Percentiles rank a stretch among this genome's conserved stretches.
These are phyloP conservation scores for Notothenia coriiceps DNA, from an alignment of 2,113 vertebrate species.

Conservation along the genomic window DNA sequence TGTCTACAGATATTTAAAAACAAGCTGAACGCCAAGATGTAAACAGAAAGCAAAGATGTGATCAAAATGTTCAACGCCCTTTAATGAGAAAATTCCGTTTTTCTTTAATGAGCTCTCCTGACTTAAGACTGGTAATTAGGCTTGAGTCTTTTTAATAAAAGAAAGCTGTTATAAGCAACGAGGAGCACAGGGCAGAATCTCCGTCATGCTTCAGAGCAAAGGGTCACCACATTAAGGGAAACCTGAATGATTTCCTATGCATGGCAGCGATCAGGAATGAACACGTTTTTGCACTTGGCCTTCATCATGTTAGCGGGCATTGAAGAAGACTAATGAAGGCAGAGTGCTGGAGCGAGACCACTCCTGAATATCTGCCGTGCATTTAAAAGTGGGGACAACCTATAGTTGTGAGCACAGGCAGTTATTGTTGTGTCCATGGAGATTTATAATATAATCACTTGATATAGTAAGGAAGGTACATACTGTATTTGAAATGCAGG, in stretches of 20 bases:
- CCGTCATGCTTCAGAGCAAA: conserved; percentile 6
- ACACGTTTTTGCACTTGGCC: conserved; percentile 45
- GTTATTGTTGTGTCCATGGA: conserved; percentile 6
- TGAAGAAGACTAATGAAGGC: conserved; percentile 43
- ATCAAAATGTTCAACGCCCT: conserved; percentile 36
- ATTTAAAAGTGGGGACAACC: not conserved
- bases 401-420: not conserved
- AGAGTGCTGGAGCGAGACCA: conserved; percentile 5
- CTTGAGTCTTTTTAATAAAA: not conserved
- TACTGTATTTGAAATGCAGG: too few relatives aligned
- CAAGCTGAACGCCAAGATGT: conserved; percentile 7
- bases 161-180: not conserved
- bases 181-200: conserved; percentile 6
- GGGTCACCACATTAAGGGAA: conserved; percentile 26
- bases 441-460: not conserved
- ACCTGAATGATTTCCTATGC: conserved; percentile 25
- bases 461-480: not conserved
- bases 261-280: conserved; percentile 14
- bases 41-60: conserved; percentile 35
- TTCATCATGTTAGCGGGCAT: conserved; percentile 24
- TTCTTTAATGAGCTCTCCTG: conserved; percentile 17
- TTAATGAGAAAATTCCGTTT: conserved; percentile 23
- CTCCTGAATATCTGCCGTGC: conserved; percentile 4
- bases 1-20: conserved; percentile 13
- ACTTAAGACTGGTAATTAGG: conserved; percentile 10